Conservation (phyloP, 2,888 invertebrate species). For the Megalurothrips usitatus region DNA sequence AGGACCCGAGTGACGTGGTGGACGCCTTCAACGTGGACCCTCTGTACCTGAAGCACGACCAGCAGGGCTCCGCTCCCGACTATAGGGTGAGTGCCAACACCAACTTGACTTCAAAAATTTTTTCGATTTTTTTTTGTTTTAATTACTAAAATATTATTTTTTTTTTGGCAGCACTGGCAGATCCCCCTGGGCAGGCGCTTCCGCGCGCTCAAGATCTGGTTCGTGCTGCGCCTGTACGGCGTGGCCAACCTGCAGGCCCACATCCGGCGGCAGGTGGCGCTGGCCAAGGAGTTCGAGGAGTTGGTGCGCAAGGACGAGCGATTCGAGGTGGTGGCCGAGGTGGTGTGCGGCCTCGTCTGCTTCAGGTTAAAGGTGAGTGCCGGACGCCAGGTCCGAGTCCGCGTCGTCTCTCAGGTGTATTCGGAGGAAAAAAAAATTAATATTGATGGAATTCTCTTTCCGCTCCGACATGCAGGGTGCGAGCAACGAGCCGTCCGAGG, state of each 20-base stretch:
- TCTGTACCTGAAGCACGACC: conserved; percentile 89
- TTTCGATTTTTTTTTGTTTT: no score
- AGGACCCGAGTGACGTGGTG: conserved; percentile 81
- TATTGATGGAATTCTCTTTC: conserved; percentile 16
- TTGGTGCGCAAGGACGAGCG: conserved; percentile 69
- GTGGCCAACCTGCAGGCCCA: conserved; percentile 79
- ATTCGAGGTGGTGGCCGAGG: conserved; percentile 86
- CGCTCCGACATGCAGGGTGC: conserved; percentile 51
- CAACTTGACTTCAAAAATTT: no score
- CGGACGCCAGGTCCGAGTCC: neutral
- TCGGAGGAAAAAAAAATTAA: neutral
- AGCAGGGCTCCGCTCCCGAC: conserved; percentile 84
- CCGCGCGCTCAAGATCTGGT: conserved; percentile 91
- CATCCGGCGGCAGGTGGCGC: conserved; percentile 77
- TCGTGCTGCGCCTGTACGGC: conserved; percentile 86
- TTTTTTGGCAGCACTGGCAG: conserved; percentile 74
- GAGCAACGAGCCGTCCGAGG: conserved; percentile 73
- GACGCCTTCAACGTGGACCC: conserved; percentile 98
- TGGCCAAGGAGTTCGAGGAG: conserved; percentile 83
- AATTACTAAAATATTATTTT: no score
- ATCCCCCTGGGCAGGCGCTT: conserved; percentile 91
- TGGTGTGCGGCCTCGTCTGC: conserved; percentile 92
- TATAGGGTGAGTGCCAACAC: conserved; percentile 67
- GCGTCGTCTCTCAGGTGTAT: neutral
- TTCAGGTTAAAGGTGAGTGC: conserved; percentile 74